Conservation (phyloP, 2,888 invertebrate genomes). For the Chrysina gloriosa region DNA sequence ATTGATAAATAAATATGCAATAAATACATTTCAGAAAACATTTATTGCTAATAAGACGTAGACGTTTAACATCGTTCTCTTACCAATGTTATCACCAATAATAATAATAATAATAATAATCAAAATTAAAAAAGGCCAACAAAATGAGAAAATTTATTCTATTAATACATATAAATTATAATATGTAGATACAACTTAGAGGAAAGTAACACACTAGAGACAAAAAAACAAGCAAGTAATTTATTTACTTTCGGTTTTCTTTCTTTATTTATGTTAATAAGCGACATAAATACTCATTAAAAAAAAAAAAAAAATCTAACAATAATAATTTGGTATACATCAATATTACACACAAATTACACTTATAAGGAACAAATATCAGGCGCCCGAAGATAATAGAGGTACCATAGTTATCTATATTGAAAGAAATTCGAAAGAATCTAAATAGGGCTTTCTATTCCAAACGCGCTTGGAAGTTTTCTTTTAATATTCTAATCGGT, state of each 20-base stretch:
- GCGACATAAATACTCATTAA: constrained; percentile 43
- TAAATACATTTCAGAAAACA: constrained; percentile 29
- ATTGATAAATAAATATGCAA: constrained; percentile 35
- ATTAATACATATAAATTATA: constrained; percentile 36
- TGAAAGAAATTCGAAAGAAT: no score
- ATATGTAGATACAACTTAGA: constrained; percentile 38
- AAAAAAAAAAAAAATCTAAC: constrained; percentile 38
- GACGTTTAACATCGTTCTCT: background rate
- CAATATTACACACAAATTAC: constrained; percentile 52
- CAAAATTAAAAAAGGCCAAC: constrained; percentile 36
- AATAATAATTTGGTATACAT: constrained; percentile 50
- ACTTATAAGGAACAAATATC: constrained; percentile 51
- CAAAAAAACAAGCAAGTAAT: constrained; percentile 25
- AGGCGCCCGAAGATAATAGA: background rate
- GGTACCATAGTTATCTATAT: no score
- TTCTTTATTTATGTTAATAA: constrained; percentile 30
- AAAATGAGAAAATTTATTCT: constrained; percentile 42
- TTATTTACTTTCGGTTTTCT: background rate
- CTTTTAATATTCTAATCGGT: no score
- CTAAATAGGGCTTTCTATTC: no score
- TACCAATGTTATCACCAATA: background rate
- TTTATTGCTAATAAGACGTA: constrained; percentile 24
- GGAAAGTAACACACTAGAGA: constrained; percentile 40
- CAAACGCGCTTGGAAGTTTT: no score
- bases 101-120: constrained; percentile 9